Evolutionary conservation across 2,888 invertebrate species (phyloP), one percentile per base, ranked within the genome.

Genomic region (Leptopilina myrica): DNA sequence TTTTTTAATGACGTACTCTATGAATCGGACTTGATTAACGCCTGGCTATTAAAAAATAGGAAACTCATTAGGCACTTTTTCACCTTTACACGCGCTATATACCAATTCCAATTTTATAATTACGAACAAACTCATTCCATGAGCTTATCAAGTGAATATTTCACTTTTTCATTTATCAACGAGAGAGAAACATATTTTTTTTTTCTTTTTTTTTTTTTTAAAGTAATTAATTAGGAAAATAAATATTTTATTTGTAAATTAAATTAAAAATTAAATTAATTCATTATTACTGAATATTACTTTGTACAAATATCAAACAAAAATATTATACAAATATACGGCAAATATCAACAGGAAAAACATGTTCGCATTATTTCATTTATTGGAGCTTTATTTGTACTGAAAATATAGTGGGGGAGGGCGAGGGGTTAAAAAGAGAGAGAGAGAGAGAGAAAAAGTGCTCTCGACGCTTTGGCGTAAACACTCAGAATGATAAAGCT

Each of bases 11-110:
- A 73, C 73, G 73, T 56, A 53, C 56, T 73, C 56, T n/a, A 33
- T 73, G 33, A 73, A 73, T 73, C 73, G 56, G 56, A 73, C 53
- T 73, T 73, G 73, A 73, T 73, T 73, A 73, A 73, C 56, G 73
- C 56, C 56, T 56, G n/a, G 53, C 56, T 53, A 73, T 73, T 53
- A n/a, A 73, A 33, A 53, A 73, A 33, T 14, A 40, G 33, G n/a
- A 73, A 33, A 56, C 73, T 73, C 73, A 73, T 73, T 73, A 73
- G 56, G 73, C 53, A 69, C 73, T 56, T 73, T 56, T 73, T 73
- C 53, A 9, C 56, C 56, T 73, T 40, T n/a, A 26, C 53, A 6
- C 14, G 49, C 20, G 15, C 20, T 20, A 43, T 43, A 43, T 43
- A 69, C 64, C 9, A 14, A 64, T 64, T 64, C 5, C 40, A 65